Evolutionary conservation across 2,797 vertebrate species (phyloP).

Genomic region (Neoniphon sammara): DNA sequence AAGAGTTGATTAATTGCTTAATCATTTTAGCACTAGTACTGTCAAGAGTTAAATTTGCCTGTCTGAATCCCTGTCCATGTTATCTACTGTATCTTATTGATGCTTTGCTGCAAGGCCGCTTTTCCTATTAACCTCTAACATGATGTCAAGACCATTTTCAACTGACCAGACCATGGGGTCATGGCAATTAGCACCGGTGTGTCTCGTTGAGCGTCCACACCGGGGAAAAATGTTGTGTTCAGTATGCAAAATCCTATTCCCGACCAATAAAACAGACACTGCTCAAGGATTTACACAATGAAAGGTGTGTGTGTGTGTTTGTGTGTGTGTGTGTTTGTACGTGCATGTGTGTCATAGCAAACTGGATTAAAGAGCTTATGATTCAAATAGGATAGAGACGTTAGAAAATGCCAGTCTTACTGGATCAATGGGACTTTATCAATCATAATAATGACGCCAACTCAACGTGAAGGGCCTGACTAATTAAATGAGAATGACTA

Average conservation of each 20-base stretch:
- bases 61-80: too few species aligned
- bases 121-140: too few species aligned
- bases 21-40: too few species aligned
- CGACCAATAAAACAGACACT: slow-evolving; percentile 34
- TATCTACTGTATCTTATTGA: not conserved
- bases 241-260: slow-evolving; percentile 19
- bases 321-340: too few species aligned
- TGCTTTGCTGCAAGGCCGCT: not conserved
- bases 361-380: slow-evolving; percentile 64
- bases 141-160: too few species aligned
- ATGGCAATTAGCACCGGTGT: not conserved
- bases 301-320: slow-evolving; percentile 23
- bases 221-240: not conserved
- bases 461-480: slow-evolving; percentile 55
- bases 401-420: slow-evolving; percentile 54
- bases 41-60: too few species aligned
- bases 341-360: not conserved
- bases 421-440: slow-evolving; percentile 77
- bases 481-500: slow-evolving; percentile 69
- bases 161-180: not conserved
- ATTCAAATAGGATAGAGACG: slow-evolving; percentile 56
- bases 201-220: not conserved
- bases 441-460: slow-evolving; percentile 74
- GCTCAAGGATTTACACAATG: slow-evolving; percentile 39
- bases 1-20: too few species aligned